Evolutionary conservation across 2,888 invertebrate species (phyloP).

Genomic region (Stegophylla sp.): DNA sequence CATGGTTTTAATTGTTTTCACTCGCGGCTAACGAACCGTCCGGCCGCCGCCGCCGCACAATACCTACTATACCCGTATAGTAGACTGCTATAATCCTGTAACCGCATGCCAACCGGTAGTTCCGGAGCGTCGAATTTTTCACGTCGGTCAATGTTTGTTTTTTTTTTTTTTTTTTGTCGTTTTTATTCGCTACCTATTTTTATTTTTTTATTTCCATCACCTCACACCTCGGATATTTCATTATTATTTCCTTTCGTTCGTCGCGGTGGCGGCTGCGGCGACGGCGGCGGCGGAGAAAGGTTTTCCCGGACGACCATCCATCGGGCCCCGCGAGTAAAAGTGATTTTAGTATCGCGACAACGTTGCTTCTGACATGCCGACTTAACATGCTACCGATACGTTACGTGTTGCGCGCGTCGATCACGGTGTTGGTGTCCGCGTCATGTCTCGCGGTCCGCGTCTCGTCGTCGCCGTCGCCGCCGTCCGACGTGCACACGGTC

Average conservation of each 20-base stretch:
- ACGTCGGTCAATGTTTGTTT: slow-evolving; percentile 39
- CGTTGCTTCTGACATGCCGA: slow-evolving; percentile 57
- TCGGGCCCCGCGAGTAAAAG: slow-evolving; percentile 59
- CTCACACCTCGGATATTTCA: neutral
- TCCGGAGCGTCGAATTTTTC: slow-evolving; percentile 39
- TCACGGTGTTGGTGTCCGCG: no score
- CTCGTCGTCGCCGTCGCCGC: neutral
- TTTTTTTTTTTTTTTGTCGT: slow-evolving; percentile 8
- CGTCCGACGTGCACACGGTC: slow-evolving; percentile 26
- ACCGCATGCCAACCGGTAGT: slow-evolving; percentile 43
- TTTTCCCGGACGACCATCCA: slow-evolving; percentile 37
- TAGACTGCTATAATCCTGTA: slow-evolving; percentile 3
- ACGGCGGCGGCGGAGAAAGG: slow-evolving; percentile 58
- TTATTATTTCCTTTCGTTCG: slow-evolving; percentile 24
- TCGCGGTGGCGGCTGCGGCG: no score
- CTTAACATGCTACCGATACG: slow-evolving; percentile 52
- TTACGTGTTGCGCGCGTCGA: slow-evolving; percentile 41
- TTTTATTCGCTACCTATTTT: neutral
- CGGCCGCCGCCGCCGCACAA: no score
- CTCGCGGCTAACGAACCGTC: slow-evolving; percentile 29
- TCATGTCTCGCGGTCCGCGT: no score
- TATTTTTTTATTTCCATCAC: slow-evolving; percentile 1
- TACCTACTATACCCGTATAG: no score
- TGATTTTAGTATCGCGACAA: slow-evolving; percentile 56
- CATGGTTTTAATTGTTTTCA: slow-evolving; percentile 56